Conservation (phyloP, 2,113 vertebrate species). For the Halichoeres trimaculatus region DNA sequence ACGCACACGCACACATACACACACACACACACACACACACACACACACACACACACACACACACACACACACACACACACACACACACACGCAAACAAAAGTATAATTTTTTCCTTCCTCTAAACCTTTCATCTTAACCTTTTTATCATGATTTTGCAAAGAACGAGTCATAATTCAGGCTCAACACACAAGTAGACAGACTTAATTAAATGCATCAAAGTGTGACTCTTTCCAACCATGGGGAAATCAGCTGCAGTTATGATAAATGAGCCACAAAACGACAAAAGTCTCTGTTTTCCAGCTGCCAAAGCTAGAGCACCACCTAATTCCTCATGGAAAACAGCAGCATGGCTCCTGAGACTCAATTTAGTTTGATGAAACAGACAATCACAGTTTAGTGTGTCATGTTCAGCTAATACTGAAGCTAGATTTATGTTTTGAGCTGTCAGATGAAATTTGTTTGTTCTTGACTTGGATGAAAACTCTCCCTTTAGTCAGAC, state of each 20-base stretch:
- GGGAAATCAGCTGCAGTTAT: constrained; percentile 11
- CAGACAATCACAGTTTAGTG: neutral
- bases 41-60: neutral
- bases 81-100: neutral
- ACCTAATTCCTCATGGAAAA: neutral
- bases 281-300: neutral
- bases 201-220: neutral
- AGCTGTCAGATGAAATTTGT: neutral
- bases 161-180: too few species aligned
- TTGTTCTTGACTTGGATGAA: neutral
- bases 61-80: neutral
- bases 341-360: neutral
- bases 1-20: neutral
- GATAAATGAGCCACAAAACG: constrained; percentile 14
- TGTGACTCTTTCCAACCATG: neutral
- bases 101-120: too few species aligned
- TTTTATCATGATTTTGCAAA: too few species aligned
- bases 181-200: neutral
- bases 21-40: neutral
- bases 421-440: neutral
- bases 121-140: too few species aligned
- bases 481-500: neutral
- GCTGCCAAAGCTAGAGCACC: neutral
- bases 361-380: neutral
- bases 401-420: neutral